Conservation (phyloP, 1,140 invertebrate species). For the Augochlora pura region DNA sequence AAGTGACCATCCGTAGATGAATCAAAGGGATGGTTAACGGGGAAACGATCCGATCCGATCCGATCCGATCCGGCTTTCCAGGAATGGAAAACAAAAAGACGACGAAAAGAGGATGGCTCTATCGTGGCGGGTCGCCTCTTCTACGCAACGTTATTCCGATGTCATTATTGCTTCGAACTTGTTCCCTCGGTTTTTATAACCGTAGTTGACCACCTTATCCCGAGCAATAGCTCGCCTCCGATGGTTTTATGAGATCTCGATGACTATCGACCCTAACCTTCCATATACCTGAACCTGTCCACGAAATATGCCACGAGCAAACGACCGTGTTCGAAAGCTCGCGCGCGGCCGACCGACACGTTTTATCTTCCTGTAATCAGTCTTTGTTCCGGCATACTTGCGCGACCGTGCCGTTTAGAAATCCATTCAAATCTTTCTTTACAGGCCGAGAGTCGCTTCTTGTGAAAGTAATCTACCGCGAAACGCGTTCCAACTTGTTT, state of each 20-base stretch:
- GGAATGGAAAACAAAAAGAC: constrained; percentile 25
- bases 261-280: constrained; percentile 50
- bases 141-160: constrained; percentile 54
- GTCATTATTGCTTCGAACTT: constrained; percentile 54
- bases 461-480: too few relatives aligned
- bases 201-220: constrained; percentile 33
- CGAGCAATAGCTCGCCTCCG: constrained; percentile 53
- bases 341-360: neutral
- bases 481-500: too few relatives aligned
- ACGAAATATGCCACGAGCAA: neutral
- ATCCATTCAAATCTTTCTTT: neutral
- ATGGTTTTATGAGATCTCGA: constrained; percentile 59
- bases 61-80: constrained; percentile 12
- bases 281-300: constrained; percentile 29
- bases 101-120: constrained; percentile 37
- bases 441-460: neutral
- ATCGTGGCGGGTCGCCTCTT: constrained; percentile 28
- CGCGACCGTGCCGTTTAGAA: neutral
- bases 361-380: constrained; percentile 24
- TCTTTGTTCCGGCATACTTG: constrained; percentile 8
- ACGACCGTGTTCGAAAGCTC: neutral
- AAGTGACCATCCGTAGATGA: neutral
- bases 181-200: constrained; percentile 59
- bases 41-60: neutral
- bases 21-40: neutral